phyloP scores from a whole-genome alignment of 2,888 invertebrate species.

The Scrobipalpa atriplicella region DNA sequence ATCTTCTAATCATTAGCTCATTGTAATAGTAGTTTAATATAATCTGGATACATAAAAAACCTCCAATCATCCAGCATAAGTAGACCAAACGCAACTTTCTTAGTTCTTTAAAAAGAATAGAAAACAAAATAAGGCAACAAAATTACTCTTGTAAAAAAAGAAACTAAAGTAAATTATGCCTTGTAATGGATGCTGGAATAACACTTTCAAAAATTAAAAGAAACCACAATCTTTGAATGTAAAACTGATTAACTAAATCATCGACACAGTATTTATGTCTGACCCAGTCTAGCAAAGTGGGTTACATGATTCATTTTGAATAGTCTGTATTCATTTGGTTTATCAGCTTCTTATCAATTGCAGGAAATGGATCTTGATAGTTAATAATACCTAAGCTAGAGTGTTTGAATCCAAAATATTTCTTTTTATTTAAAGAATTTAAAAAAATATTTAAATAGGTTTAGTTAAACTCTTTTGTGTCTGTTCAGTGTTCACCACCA shows the following conservation, averaged over 20 bases:
- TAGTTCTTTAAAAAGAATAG: neutral
- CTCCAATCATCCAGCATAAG: too few relatives aligned
- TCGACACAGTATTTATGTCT: conserved; percentile 2
- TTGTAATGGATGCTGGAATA: neutral
- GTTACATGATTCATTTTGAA: conserved; percentile 12
- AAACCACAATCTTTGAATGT: neutral
- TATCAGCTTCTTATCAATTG: conserved; percentile 20
- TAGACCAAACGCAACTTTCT: too few relatives aligned
- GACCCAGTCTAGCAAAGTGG: neutral
- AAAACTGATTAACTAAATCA: neutral
- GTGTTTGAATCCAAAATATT: neutral
- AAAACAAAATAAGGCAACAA: neutral
- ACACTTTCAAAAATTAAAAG: neutral
- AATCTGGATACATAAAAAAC: too few relatives aligned
- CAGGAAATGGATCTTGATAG: conserved; percentile 19
- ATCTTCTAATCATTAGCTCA: too few relatives aligned
- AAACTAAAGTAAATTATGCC: too few relatives aligned
- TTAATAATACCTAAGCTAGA: neutral
- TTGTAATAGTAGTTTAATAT: too few relatives aligned
- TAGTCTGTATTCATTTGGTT: neutral
- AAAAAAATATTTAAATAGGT: neutral
- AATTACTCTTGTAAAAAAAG: too few relatives aligned
- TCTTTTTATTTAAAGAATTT: neutral
- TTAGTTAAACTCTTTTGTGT: too few relatives aligned
- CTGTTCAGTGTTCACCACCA: too few relatives aligned